phyloP scores from a whole-genome alignment of 2,888 invertebrate genomes.

The Argyra leucocephala region DNA sequence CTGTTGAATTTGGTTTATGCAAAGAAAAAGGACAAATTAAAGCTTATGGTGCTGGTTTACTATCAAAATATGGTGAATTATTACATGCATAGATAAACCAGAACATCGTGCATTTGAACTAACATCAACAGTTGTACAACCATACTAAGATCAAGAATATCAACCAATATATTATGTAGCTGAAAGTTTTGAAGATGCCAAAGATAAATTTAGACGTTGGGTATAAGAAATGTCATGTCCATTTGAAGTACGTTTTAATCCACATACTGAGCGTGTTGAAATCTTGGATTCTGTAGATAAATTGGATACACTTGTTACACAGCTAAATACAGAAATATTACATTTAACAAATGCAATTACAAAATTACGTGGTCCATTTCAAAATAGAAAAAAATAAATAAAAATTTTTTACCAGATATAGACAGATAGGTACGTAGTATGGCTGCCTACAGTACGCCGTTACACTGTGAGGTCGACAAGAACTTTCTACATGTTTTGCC shows the following conservation, averaged over 20 bases:
- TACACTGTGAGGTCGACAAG: too few relatives aligned
- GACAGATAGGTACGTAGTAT: too few relatives aligned
- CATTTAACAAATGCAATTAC: conserved; percentile 79
- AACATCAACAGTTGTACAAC: conserved; percentile 77
- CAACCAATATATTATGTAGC: conserved; percentile 96
- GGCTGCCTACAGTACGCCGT: too few relatives aligned
- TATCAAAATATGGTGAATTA: conserved; percentile 94
- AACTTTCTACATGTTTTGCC: too few relatives aligned
- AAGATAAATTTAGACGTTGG: conserved; percentile 95
- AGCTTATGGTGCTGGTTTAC: conserved; percentile 94
- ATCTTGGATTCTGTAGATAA: conserved; percentile 87
- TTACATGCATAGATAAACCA: conserved; percentile 87
- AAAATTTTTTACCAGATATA: too few relatives aligned
- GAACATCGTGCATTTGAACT: conserved; percentile 90
- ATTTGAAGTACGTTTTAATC: conserved; percentile 93
- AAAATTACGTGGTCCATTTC: conserved; percentile 60
- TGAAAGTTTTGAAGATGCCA: conserved; percentile 95
- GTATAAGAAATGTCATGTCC: conserved; percentile 88
- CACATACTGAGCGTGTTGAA: conserved; percentile 95
- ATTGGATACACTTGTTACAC: conserved; percentile 70
- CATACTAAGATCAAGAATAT: conserved; percentile 92
- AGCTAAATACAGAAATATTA: conserved; percentile 77
- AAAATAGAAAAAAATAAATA: too few relatives aligned
- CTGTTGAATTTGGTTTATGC: conserved; percentile 96
- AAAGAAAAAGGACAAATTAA: conserved; percentile 81